Base-by-base conservation (phyloP, 2,888 invertebrate genomes). In the Quadroppia sp. region DNA sequence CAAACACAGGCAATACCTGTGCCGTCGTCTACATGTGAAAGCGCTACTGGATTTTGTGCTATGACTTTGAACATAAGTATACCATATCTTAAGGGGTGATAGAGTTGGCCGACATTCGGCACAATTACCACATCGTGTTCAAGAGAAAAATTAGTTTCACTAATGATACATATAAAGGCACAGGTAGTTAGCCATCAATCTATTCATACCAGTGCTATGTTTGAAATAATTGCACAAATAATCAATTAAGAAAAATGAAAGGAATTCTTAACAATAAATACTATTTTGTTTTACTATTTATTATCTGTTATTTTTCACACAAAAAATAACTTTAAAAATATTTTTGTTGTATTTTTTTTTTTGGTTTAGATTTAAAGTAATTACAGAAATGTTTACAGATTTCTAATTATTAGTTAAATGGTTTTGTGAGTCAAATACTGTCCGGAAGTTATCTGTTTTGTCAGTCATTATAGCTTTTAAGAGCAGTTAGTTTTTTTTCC, bases 361-460 rank as follows among this genome's bases (percentile, higher is more conserved):
- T 59, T 28, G 7, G 59, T 1, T 1, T 6, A n/a, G 23, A 50
- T 13, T 56, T 56, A 11, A 30, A 1, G 17, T 59, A 59, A 59
- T 59, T 59, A 25, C 20, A 59, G 28, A 28, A 6, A 11, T 3
- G n/a, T 59, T 59, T 25, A 73, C 73, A 73, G 64, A 9, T 15
- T 50, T 73, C 36, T 32, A 73, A 73, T 32, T 67, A 30, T 36
- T 73, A 64, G 23, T 28, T 28, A 36, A 72, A 64, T 36, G 36
- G 11, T 7, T 36, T 4, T n/a, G 50, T 15, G 20, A 50, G 42
- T 73, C 25, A 20, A 67, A 73, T n/a, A 67, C 40, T 73, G 45
- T 67, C 64, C 67, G 73, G 48, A 73, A 64, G 45, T 73, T 73
- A 30, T 42, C 67, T 59, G 28, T 59, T 50, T 50, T 59, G 59